These are phyloP conservation scores for Scleropages formosus DNA, from an alignment of 2,797 vertebrate genomes.

Conservation along the genomic window DNA sequence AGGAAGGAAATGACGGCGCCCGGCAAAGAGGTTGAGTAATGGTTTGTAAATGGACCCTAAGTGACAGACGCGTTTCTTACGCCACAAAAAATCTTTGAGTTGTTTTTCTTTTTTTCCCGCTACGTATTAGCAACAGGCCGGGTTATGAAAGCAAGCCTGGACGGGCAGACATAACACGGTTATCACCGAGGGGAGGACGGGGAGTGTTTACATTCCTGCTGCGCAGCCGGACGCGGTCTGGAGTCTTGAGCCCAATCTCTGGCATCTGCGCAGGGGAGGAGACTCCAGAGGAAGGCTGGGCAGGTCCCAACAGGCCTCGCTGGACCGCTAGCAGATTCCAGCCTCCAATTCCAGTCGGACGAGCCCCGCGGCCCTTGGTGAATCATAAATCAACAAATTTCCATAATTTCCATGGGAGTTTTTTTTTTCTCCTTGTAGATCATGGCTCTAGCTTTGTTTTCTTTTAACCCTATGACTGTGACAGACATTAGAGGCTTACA, in stretches of 20 bases:
- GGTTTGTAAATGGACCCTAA: neutral
- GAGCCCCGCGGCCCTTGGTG: no score
- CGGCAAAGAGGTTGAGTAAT: neutral
- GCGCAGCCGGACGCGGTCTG: constrained; percentile 60
- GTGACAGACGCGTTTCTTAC: neutral
- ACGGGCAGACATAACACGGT: constrained; percentile 70
- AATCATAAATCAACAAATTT: no score
- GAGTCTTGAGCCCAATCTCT: constrained; percentile 55
- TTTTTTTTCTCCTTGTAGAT: no score
- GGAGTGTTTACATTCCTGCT: constrained; percentile 75
- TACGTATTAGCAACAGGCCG: constrained; percentile 44
- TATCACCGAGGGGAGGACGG: constrained; percentile 37
- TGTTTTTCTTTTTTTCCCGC: neutral
- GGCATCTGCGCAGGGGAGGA: constrained; percentile 53
- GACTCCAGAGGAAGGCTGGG: constrained; percentile 42
- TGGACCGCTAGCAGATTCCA: neutral
- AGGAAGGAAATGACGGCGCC: neutral
- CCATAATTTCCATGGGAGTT: no score
- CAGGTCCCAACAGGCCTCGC: constrained; percentile 26
- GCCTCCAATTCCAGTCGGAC: neutral
- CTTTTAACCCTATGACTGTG: no score
- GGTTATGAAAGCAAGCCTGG: constrained; percentile 61
- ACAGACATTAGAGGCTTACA: no score
- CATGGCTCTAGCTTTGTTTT: no score
- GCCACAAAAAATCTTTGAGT: neutral